Evolutionary conservation across 1,140 invertebrate genomes (phyloP), one percentile per base, ranked within the genome.

Genomic region (roundworm (Caenorhabditis elegans)): DNA sequence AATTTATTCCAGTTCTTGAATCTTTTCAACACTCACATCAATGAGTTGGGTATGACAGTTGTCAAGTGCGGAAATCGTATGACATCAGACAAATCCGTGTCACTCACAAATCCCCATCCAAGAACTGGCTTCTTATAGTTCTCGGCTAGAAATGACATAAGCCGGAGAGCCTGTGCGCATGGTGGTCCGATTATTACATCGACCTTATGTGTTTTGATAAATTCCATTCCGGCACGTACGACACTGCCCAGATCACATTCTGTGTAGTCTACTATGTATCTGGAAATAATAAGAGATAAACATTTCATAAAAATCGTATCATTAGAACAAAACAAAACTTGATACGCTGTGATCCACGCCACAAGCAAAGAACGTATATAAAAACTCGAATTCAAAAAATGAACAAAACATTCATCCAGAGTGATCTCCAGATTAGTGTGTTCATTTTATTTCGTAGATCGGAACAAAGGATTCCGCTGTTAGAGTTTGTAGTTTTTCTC

Each of bases 31-130:
- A 26, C 53, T 60, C 3, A 70, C 60, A 24, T 70, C 22, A 39
- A n/a, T 10, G 60, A 70, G 22, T n/a, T 39, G 2, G 60, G 60
- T 43, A 39, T 6, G 3, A 70, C 60, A 11, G 31, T 70, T 6
- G 34, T 39, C 31, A 70, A 10, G 22, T 70, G 39, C 10, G 60
- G 60, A 70, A 39, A 70, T 26, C 60, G 4, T 34, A 3, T 10
- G 2, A 39, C 19, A 24, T 70, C 60, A 2, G 60, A 19, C 13
- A 70, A 22, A 39, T 70, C 60, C n/a, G 60, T 17, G n/a, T 70
- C 60, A 43, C 60, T 70, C 10, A 70, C 60, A 43, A 70, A 70
- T 43, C 60, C 60, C 34, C 34, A 70, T 4, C 60, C 60, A n/a
- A 70, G 60, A 4, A 70, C 60, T 1, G 34, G 34, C n/a, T 43